A percentile compares a stretch with the other conserved stretches of the same genome.
Evolutionary conservation across 2,888 invertebrate genomes (phyloP).

Genomic region (Tenthredo livida): DNA sequence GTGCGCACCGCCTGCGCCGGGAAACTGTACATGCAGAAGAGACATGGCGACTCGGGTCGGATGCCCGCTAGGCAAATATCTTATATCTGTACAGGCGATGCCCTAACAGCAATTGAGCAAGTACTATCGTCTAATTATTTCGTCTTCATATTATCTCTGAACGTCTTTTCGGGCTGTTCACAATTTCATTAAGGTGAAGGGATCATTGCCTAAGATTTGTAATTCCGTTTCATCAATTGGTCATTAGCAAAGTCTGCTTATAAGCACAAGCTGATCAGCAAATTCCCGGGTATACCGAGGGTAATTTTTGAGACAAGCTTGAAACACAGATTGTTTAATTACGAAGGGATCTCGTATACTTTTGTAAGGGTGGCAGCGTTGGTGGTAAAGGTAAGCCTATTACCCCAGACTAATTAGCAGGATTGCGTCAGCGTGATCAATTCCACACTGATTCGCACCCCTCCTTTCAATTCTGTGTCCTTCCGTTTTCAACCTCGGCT

Average conservation of each 20-base stretch:
- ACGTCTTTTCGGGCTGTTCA: neutral
- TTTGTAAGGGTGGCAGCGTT: constrained; percentile 36
- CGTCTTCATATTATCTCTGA: neutral
- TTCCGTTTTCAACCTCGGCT: neutral
- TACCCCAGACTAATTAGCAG: constrained; percentile 54
- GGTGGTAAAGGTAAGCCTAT: constrained; percentile 52
- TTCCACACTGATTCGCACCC: constrained; percentile 51
- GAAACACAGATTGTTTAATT: constrained; percentile 42
- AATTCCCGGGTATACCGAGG: neutral
- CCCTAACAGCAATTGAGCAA: constrained; percentile 20
- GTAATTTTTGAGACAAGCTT: constrained; percentile 33
- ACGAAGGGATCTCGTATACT: constrained; percentile 39
- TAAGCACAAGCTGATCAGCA: constrained; percentile 9
- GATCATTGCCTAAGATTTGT: neutral
- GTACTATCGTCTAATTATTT: neutral
- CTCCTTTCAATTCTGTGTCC: neutral
- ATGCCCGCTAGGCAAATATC: constrained; percentile 23
- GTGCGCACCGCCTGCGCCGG: neutral
- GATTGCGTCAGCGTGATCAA: constrained; percentile 54
- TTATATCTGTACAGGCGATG: neutral
- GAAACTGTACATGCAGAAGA: constrained; percentile 28
- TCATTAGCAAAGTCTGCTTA: constrained; percentile 18
- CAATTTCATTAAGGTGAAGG: neutral
- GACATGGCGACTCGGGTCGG: neutral
- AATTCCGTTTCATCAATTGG: constrained; percentile 27